Base-by-base conservation (phyloP, 1,140 invertebrate species). In the Drosophila ohnishii region DNA sequence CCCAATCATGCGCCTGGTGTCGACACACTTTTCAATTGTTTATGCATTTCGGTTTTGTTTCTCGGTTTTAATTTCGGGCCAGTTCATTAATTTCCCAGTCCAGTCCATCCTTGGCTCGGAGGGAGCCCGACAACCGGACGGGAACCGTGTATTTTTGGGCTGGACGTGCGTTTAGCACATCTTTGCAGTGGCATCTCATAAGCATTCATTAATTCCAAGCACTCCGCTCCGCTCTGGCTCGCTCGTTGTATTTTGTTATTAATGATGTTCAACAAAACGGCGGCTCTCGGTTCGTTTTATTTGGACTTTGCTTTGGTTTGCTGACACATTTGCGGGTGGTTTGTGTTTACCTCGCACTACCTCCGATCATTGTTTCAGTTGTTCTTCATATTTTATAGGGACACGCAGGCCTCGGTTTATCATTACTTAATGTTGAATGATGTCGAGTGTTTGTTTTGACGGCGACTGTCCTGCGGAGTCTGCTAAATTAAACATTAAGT, bases 261-360 rank as follows among this genome's bases (percentile, higher is more conserved):
- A 91, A 91, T 91, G 90, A 91, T 91, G 90, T 91, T 85, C 73
- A 80, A 91, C 90, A 90, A 91, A 91, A 90, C 84, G 85, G 73
- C 84, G 85, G 73, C 70, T 69, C 74, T 83, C 50, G 50, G 65
- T 5, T 58, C 60, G n/a, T 34, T 61, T 50, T 44, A 62, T 63
- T 63, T 65, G 50, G 65, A 56, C 75, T 42, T 69, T 62, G 37
- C 48, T 81, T 37, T 74, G 40, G 59, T 77, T 74, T 50, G 83
- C 70, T 83, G 79, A 83, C 65, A 69, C 65, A 69, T 88, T 88
- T 83, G 84, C 84, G 84, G 80, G 61, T 78, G 77, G 77, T 76
- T 88, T 62, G 61, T 79, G 78, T 76, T 81, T 72, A 75, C 73
- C 57, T 47, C 57, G 37, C 55, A 48, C 66, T 76, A 51, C 58